Base-by-base conservation (phyloP, 2,113 vertebrate genomes). In the Sakesphorus luctuosus region DNA sequence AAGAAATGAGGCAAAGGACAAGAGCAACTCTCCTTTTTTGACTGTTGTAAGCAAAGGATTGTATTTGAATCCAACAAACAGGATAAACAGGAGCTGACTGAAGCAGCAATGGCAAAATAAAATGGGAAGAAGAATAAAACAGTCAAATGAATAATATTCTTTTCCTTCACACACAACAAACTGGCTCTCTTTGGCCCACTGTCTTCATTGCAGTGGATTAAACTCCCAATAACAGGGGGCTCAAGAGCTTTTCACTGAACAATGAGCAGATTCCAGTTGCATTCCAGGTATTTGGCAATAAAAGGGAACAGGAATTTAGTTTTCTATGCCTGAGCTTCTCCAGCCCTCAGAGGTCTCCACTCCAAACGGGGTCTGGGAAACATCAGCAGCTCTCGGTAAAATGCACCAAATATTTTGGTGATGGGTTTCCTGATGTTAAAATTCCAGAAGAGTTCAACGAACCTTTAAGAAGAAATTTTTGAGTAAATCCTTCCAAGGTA, bases 41-140 rank as follows among this genome's bases (percentile, higher is more conserved):
- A 88, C 66, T 47, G n/a, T n/a, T n/a, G n/a, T n/a, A n/a, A n/a
- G n/a, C n/a, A n/a, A 65, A 85, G 63, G 81, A 62, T 78, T 80
- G 50, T 52, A 71, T 88, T 83, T 65, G 66, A 94, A 91, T 49
- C 31, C 33, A 73, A 31, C 19, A 87, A 53, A 44, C 11, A 40
- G 82, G 50, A 84, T 71, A 83, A 91, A 96, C 9, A 77, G 81
- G 29, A 94, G 81, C 85, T 92, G 87, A 97, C 94, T 94, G 69
- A 84, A 93, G 58, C 62, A 84, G 69, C 25, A 88, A 84, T 29
- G 31, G 67, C 55, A 88, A 96, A 93, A 92, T 29, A 63, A 91
- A 87, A 73, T 50, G 71, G 26, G 25, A 43, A 83, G 62, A 78
- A 84, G 75, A 71, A 78, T 66, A 76, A 88, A 92, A 92, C 3